Conservation (phyloP, 2,113 vertebrate genomes). For the Anser brachyrhynchus region DNA sequence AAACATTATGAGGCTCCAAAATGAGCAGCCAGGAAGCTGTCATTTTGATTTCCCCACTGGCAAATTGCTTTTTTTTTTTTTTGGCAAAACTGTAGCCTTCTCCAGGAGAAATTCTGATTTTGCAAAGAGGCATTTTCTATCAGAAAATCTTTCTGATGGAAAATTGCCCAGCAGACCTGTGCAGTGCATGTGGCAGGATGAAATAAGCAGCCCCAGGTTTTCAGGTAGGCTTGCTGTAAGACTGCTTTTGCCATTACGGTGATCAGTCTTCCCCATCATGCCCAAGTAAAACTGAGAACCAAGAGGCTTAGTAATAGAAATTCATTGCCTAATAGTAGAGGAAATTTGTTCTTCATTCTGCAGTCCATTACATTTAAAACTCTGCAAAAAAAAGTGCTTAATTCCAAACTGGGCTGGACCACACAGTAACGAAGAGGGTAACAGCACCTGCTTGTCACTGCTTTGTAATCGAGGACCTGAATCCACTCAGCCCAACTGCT, state of each 20-base stretch:
- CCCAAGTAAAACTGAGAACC: background rate
- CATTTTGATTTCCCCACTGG: background rate
- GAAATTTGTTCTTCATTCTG: background rate
- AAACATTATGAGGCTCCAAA: background rate
- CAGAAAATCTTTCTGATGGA: background rate
- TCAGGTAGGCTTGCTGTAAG: background rate
- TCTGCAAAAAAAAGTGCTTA: background rate
- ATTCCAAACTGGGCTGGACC: background rate
- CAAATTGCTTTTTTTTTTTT: background rate
- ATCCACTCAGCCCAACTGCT: background rate
- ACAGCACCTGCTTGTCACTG: background rate
- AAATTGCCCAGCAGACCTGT: background rate
- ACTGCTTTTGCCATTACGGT: conserved; percentile 24
- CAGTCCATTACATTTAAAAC: background rate
- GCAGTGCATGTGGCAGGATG: background rate
- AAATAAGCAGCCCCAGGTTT: background rate
- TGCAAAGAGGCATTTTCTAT: background rate
- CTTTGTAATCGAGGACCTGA: background rate
- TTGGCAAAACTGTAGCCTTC: background rate
- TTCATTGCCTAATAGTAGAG: background rate
- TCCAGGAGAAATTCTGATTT: background rate
- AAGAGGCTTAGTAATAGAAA: background rate
- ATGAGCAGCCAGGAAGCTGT: background rate
- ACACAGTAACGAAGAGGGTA: background rate
- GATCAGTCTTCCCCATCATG: background rate